Conservation (phyloP, 2,113 vertebrate species). For the Hiodon tergisus region DNA sequence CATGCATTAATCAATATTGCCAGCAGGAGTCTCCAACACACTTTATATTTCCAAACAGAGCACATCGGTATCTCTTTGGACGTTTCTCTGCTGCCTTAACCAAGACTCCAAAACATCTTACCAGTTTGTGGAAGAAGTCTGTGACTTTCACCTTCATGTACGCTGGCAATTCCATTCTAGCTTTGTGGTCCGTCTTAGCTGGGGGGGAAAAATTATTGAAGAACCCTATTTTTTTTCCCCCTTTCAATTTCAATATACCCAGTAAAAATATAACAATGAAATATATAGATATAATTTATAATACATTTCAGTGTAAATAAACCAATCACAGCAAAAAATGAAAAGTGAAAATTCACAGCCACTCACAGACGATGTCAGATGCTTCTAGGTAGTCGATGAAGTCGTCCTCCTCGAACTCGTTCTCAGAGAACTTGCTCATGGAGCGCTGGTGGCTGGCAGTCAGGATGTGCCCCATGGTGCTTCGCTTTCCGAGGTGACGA, state of each 20-base stretch:
- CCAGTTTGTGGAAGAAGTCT: slow-evolving; percentile 93
- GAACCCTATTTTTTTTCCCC: too few relatives aligned
- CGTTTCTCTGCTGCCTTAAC: slow-evolving; percentile 28
- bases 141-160: slow-evolving; percentile 80
- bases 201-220: slow-evolving; percentile 25
- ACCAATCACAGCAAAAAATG: too few relatives aligned
- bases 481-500: slow-evolving; percentile 72
- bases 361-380: slow-evolving; percentile 78
- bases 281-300: too few relatives aligned
- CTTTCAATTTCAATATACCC: too few relatives aligned
- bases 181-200: slow-evolving; percentile 87
- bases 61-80: slow-evolving; percentile 27
- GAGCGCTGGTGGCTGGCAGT: slow-evolving; percentile 75
- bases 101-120: slow-evolving; percentile 65
- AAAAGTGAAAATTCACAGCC: too few relatives aligned
- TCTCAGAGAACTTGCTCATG: slow-evolving; percentile 64
- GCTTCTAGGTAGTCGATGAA: slow-evolving; percentile 71
- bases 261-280: too few relatives aligned
- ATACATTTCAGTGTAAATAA: too few relatives aligned
- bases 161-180: slow-evolving; percentile 67
- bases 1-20: too few relatives aligned
- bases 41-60: neutral
- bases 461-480: slow-evolving; percentile 76
- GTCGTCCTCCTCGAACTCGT: slow-evolving; percentile 72
- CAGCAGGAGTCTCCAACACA: too few relatives aligned